Evolutionary conservation across 2,888 invertebrate genomes (phyloP).

Genomic region (Icerya purchasi): DNA sequence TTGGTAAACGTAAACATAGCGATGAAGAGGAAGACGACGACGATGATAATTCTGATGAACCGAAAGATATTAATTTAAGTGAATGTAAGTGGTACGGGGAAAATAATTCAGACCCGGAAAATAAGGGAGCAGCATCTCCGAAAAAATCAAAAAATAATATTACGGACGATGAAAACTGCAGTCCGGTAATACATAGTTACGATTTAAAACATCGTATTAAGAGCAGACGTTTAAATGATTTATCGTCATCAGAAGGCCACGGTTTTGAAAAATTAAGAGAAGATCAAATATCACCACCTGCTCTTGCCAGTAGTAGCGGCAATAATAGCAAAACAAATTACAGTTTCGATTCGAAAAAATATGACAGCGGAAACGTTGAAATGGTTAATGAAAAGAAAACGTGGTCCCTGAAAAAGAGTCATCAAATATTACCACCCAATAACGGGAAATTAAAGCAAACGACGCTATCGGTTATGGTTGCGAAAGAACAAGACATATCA

Average conservation of each 20-base stretch:
- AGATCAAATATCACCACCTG: too few relatives aligned
- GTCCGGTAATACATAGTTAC: too few relatives aligned
- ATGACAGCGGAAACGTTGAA: background rate
- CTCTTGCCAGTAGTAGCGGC: background rate
- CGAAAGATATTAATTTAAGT: too few relatives aligned
- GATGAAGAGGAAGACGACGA: background rate
- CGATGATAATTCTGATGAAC: background rate
- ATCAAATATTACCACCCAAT: background rate
- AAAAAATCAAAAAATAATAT: too few relatives aligned
- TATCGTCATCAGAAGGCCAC: too few relatives aligned
- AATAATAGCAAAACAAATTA: background rate
- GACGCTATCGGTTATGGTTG: background rate
- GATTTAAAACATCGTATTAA: too few relatives aligned
- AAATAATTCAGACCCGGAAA: too few relatives aligned
- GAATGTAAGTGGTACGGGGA: too few relatives aligned
- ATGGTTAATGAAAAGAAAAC: background rate
- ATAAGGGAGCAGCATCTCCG: too few relatives aligned
- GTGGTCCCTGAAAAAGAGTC: conserved; percentile 6
- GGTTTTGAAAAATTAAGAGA: too few relatives aligned
- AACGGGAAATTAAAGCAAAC: conserved; percentile 11
- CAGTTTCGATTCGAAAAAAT: conserved; percentile 1
- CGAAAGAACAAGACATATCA: background rate
- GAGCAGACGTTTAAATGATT: too few relatives aligned
- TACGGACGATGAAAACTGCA: too few relatives aligned
- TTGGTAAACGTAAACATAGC: background rate